Evolutionary conservation across 2,113 vertebrate genomes (phyloP), one percentile per base, ranked within the genome.

Genomic region (Phalacrocorax carbo): DNA sequence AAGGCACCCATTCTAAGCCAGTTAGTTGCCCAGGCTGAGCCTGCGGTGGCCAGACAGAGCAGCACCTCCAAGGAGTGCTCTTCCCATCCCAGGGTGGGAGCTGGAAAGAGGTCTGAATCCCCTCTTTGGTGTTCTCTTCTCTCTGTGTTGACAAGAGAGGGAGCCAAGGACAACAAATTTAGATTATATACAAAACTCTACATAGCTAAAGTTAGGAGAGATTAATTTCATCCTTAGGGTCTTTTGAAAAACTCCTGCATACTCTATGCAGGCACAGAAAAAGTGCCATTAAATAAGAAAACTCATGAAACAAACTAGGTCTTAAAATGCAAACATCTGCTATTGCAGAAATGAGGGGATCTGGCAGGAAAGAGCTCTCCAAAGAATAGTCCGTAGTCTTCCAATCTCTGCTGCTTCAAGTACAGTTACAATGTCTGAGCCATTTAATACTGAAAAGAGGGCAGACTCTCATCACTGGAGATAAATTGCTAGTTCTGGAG

Each of bases 321-420:
- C 71, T 88, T 95, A 82, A 90, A 94, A 96, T 64, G 46, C 44
- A 72, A 64, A 75, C 32, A 88, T 82, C 79, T 90, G 79, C 66
- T 60, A n/a, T 44, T 76, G 61, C 80, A 90, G 71, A 82, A 95
- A 81, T 5, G 7, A 44, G 21, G 13, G 9, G 17, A 46, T 79
- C 60, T 71, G 79, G 70, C 85, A 82, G 52, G 49, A 84, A 84
- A 69, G 20, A 80, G 10, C 26, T 80, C 88, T 83, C 71, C 51
- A 71, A 82, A 92, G 52, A 92, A 38, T 44, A 73, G 72, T 32
- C 77, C 26, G 9, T 16, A 76, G 29, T 77, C 49, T 86, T 72
- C 49, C 23, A 51, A 18, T 32, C 44, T 52, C 48, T 55, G 57
- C n/a, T 38, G 32, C 62, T 82, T 80, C 76, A 92, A 86, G 52